Base-by-base conservation (phyloP, 1,140 invertebrate species). In the Bombus vancouverensis region DNA sequence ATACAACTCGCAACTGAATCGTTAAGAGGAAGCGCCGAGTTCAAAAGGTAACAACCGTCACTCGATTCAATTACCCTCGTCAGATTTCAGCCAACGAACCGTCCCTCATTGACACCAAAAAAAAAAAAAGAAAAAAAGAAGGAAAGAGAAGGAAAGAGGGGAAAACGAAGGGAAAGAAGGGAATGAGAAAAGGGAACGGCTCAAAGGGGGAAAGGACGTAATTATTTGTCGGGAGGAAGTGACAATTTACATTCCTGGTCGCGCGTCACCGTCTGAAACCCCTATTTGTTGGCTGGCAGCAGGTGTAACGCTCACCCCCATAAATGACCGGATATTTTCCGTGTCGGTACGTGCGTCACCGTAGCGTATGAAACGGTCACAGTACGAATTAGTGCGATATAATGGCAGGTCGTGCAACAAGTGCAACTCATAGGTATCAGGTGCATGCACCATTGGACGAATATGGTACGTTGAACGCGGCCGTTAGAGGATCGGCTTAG, bases 281-380 rank as follows among this genome's bases (percentile, higher is more conserved):
- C 87, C 85, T 81, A 87, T 88, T 93, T 81, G 88, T 88, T 68
- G 83, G 39, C 42, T 42, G 68, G 53, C 53, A 39, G 82, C 89
- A 90, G 89, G 83, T 88, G 89, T 88, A 87, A 53, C 62, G 71
- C 59, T 83, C 90, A 91, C 87, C 90, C 90, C 90, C 89, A 80
- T 91, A 88, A 92, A 87, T 87, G 89, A 92, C 92, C 92, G 92
- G 93, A 93, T 92, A 93, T 93, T 92, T 92, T 90, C 88, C 80
- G 68, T 91, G 93, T 92, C 90, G 89, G 92, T 92, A 90, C 88
- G 88, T 89, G 85, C 91, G 88, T 91, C 87, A 90, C 88, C 83
- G 66, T 84, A 89, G 88, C 85, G 71, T 84, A 89, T 87, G 66
- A 88, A 87, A 90, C 89, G 86, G 90, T 74, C 80, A 83, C 80